A percentile compares a stretch with the other conserved stretches of the same genome.
These are phyloP conservation scores for Pseudorhiza aurosa DNA, from an alignment of 30 jellyfish, hydroid and myxozoan genomes.

Conservation along the genomic window DNA sequence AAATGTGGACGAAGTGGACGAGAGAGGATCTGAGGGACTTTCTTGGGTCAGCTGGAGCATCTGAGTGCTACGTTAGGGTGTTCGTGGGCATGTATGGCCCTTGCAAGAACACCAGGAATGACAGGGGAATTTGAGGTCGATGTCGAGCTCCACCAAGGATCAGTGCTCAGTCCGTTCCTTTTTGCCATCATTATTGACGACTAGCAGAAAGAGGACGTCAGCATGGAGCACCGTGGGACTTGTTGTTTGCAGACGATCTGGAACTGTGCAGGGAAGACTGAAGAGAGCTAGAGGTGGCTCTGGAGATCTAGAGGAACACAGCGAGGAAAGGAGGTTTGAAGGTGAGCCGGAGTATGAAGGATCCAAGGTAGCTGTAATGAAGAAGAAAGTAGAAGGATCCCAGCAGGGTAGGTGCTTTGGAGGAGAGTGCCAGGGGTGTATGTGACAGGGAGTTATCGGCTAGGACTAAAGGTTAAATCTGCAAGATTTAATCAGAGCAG, in stretches of 20 bases:
- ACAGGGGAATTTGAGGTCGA: slow-evolving; percentile 5
- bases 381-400: slow-evolving; percentile 5
- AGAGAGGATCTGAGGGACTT: too few relatives aligned
- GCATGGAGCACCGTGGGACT: slow-evolving; percentile 13
- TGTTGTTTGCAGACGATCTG: background rate
- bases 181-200: too few relatives aligned
- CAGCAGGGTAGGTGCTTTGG: slow-evolving; percentile 22
- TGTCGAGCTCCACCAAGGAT: background rate
- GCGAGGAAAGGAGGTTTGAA: background rate
- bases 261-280: background rate
- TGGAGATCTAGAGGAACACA: background rate
- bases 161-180: too few relatives aligned
- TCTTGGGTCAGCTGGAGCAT: too few relatives aligned
- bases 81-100: too few relatives aligned
- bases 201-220: background rate
- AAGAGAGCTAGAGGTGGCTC: background rate
- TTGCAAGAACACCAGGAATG: slow-evolving; percentile 2
- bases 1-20: background rate
- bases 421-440: slow-evolving; percentile 10
- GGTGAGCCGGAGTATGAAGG: too few relatives aligned
- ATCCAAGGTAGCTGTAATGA: slow-evolving; percentile 6
- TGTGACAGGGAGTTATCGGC: slow-evolving; percentile 15
- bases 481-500: slow-evolving; percentile 19
- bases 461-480: slow-evolving; percentile 4
- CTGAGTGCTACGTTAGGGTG: too few relatives aligned